Conservation (phyloP, 2,113 vertebrate species). For the Indicator indicator region DNA sequence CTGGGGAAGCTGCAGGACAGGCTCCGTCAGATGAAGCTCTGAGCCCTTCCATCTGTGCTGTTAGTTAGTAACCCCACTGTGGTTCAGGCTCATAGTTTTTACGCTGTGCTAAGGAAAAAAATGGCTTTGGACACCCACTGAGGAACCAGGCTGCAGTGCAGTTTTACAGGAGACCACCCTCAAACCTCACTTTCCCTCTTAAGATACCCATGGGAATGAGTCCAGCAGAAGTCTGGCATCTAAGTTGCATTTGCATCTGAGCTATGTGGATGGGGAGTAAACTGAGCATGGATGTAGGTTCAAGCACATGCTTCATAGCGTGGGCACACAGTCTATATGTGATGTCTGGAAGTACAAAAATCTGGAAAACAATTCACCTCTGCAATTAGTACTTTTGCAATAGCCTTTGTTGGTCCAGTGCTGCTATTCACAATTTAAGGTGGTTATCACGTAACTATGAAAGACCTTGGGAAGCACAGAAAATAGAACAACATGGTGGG, state of each 20-base stretch:
- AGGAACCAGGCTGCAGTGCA: background rate
- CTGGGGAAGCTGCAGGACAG: background rate
- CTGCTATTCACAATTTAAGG: background rate
- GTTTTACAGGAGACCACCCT: background rate
- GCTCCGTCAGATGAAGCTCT: background rate
- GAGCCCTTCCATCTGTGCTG: background rate
- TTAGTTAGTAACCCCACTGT: background rate
- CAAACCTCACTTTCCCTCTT: background rate
- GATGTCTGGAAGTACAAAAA: background rate
- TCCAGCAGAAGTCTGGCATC: background rate
- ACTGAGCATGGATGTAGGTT: accelerated
- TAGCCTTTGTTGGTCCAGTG: background rate
- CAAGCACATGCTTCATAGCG: accelerated
- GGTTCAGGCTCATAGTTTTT: background rate
- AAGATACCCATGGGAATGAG: background rate
- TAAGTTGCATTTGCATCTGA: background rate
- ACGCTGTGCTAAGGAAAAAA: background rate
- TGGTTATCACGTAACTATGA: background rate
- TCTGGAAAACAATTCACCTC: background rate
- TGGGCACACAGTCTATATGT: accelerated
- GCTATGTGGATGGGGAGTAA: background rate
- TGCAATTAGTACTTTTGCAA: background rate
- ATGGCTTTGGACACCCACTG: background rate
- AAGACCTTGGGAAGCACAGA: background rate
- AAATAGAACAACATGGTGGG: background rate